phyloP scores from a whole-genome alignment of 2,797 vertebrate species.

The Poeciliopsis presidionis region DNA sequence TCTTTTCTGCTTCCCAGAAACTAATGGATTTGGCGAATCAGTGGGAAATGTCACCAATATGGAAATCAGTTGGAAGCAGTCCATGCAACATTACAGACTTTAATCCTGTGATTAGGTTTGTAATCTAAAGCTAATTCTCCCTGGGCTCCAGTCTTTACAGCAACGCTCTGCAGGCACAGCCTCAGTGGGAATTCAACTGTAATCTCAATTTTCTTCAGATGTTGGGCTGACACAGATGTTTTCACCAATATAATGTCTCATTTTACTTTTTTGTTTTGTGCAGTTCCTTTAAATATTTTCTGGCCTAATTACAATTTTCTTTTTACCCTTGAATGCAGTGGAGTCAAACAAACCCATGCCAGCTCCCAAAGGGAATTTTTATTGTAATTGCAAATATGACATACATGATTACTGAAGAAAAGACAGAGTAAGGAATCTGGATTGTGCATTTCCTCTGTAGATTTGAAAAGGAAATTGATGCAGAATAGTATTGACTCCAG shows the following conservation, averaged over 20 bases:
- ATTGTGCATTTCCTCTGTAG: background rate
- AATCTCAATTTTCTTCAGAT: conserved; percentile 45
- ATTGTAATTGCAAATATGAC: background rate
- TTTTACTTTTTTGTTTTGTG: background rate
- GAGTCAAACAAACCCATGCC: background rate
- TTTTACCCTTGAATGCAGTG: background rate
- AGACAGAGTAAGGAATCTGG: background rate
- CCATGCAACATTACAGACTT: conserved; percentile 21
- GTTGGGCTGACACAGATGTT: background rate
- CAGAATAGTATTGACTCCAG: background rate
- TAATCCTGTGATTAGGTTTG: conserved; percentile 60
- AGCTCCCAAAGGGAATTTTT: background rate
- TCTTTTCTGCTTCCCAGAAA: background rate
- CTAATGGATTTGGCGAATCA: background rate
- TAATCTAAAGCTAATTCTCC: conserved; percentile 66
- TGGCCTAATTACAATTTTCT: background rate
- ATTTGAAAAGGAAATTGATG: background rate
- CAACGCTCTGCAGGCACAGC: conserved; percentile 28
- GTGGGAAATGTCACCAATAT: conserved; percentile 16
- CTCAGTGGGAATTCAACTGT: conserved; percentile 42
- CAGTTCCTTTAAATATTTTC: background rate
- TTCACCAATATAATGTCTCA: background rate
- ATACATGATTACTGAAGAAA: background rate
- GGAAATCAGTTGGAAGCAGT: conserved; percentile 30
- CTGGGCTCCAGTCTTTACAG: conserved; percentile 40